phyloP scores from a whole-genome alignment of 2,113 vertebrate genomes.

The Irena cyanogastra region DNA sequence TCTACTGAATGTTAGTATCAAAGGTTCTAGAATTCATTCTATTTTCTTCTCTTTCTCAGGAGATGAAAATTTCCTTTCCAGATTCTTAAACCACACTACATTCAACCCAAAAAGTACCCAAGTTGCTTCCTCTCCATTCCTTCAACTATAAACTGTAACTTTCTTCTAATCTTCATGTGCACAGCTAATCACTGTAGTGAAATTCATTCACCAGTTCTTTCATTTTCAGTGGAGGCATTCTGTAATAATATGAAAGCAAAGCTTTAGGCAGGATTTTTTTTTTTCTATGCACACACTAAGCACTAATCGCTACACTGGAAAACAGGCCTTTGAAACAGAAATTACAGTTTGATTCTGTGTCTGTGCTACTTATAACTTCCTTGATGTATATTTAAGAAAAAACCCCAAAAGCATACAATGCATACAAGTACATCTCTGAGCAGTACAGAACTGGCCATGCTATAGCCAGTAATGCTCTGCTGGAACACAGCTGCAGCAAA shows the following conservation, averaged over 20 bases:
- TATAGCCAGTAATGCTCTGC: background rate
- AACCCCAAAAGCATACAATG: background rate
- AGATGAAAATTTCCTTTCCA: background rate
- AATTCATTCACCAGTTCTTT: background rate
- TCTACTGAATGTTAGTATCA: background rate
- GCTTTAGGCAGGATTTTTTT: background rate
- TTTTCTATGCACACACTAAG: background rate
- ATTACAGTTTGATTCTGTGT: background rate
- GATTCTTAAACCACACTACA: background rate
- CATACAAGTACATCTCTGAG: background rate
- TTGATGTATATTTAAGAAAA: background rate
- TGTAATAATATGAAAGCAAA: background rate
- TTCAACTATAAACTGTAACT: background rate
- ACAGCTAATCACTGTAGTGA: background rate
- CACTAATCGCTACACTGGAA: background rate
- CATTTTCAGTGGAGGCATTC: background rate
- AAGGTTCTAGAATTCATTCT: background rate
- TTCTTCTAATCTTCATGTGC: background rate
- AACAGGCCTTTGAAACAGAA: background rate
- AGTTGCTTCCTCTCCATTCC: background rate
- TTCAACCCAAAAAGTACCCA: background rate
- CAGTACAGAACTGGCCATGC: background rate
- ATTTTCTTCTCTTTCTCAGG: background rate
- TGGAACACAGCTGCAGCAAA: background rate
- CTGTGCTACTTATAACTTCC: background rate